phyloP scores from a whole-genome alignment of 2,797 vertebrate species.

The Nothura maculosa region DNA sequence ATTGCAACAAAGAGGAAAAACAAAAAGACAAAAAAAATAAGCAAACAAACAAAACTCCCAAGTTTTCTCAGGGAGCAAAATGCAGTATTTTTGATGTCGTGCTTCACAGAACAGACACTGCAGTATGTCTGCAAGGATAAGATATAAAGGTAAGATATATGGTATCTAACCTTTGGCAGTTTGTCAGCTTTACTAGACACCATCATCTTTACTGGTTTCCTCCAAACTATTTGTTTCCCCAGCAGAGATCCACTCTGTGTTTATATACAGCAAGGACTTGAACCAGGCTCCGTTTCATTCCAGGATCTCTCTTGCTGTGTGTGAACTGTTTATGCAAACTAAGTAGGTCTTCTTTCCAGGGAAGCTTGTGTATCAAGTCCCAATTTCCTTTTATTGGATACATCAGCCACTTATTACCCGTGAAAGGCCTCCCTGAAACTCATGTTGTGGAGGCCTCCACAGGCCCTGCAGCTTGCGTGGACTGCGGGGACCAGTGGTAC shows the following conservation, averaged over 20 bases:
- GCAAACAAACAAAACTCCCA: neutral
- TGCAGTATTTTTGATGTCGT: neutral
- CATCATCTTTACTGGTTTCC: neutral
- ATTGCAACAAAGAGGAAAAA: neutral
- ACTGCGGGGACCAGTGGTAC: fast-evolving
- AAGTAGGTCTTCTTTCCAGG: constrained; percentile 33
- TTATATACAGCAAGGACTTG: neutral
- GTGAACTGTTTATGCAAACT: constrained; percentile 38
- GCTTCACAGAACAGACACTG: neutral
- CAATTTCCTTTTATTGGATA: constrained; percentile 43
- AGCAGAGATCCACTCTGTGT: neutral
- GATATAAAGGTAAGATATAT: neutral
- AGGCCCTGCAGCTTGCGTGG: neutral
- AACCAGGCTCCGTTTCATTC: constrained; percentile 39
- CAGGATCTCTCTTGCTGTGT: constrained; percentile 48
- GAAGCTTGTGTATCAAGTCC: constrained; percentile 26
- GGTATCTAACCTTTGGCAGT: neutral
- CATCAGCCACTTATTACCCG: neutral
- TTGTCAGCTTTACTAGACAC: neutral
- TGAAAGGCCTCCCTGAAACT: constrained; percentile 12
- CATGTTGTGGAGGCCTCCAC: neutral
- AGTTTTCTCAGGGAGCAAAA: neutral
- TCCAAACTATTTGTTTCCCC: neutral
- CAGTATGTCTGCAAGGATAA: neutral
- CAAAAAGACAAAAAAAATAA: neutral